These are phyloP conservation scores for Synanceia verrucosa DNA, from an alignment of 2,797 vertebrate species.

Conservation along the genomic window DNA sequence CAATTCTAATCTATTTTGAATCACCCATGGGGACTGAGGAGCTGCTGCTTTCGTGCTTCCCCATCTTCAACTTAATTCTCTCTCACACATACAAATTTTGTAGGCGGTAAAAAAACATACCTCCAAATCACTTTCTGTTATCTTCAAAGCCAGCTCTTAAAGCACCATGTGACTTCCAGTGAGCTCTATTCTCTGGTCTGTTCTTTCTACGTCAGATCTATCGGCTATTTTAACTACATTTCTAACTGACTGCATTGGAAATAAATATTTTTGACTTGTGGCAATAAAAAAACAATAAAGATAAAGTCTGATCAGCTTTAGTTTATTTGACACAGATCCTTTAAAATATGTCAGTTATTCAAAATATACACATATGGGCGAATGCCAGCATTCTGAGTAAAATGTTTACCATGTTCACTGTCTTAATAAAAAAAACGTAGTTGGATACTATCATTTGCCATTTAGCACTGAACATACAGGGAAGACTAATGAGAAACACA, in stretches of 20 bases:
- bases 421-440: too few species aligned
- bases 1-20: constrained; percentile 66
- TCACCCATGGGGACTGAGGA: constrained; percentile 42
- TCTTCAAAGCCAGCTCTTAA: constrained; percentile 49
- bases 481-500: too few species aligned
- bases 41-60: constrained; percentile 44
- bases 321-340: neutral
- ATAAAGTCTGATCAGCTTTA: neutral
- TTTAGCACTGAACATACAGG: too few species aligned
- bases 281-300: neutral
- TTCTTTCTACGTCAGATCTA: neutral
- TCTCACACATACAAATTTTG: constrained; percentile 12
- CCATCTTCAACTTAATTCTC: constrained; percentile 4
- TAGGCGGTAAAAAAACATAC: constrained; percentile 30
- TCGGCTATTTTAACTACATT: neutral
- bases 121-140: constrained; percentile 50
- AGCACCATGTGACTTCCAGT: constrained; percentile 29
- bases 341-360: neutral
- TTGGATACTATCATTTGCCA: too few species aligned
- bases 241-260: neutral
- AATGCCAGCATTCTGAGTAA: too few species aligned
- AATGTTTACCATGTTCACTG: too few species aligned
- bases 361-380: too few species aligned
- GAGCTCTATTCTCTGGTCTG: constrained; percentile 9
- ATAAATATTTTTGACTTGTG: constrained; percentile 1